phyloP scores from a whole-genome alignment of 2,797 vertebrate species.

The Simalia tracyae region DNA sequence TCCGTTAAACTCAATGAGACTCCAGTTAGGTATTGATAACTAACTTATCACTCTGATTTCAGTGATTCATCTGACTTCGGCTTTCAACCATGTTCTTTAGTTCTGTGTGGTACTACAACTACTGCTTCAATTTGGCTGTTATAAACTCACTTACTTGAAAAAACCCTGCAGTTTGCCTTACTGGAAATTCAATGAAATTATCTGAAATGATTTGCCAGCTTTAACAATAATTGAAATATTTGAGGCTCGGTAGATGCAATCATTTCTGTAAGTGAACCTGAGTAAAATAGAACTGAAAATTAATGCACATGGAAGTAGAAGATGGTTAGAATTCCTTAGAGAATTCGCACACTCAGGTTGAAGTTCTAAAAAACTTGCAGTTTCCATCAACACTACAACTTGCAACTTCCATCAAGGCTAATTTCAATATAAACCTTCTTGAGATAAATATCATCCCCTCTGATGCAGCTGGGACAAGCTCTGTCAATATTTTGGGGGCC shows the following conservation, averaged over 20 bases:
- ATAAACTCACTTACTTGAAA: background rate
- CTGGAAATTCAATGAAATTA: background rate
- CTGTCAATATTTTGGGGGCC: background rate
- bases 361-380: background rate
- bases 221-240: slow-evolving; percentile 23
- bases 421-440: background rate
- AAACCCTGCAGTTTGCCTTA: background rate
- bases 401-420: background rate
- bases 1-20: background rate
- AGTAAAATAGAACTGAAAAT: background rate
- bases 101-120: background rate
- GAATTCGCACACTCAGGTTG: background rate
- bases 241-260: background rate
- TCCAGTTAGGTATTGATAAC: background rate
- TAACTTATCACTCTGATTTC: background rate
- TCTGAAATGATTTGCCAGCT: slow-evolving; percentile 5
- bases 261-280: slow-evolving; percentile 10
- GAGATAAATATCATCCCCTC: background rate
- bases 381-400: too few relatives aligned
- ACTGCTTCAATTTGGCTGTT: background rate
- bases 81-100: background rate
- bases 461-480: background rate
- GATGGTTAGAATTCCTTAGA: background rate
- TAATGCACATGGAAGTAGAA: background rate
- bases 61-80: background rate